Evolutionary conservation across 2,797 vertebrate genomes (phyloP), one percentile per base, ranked within the genome.

Genomic region (Bradypodion pumilum): DNA sequence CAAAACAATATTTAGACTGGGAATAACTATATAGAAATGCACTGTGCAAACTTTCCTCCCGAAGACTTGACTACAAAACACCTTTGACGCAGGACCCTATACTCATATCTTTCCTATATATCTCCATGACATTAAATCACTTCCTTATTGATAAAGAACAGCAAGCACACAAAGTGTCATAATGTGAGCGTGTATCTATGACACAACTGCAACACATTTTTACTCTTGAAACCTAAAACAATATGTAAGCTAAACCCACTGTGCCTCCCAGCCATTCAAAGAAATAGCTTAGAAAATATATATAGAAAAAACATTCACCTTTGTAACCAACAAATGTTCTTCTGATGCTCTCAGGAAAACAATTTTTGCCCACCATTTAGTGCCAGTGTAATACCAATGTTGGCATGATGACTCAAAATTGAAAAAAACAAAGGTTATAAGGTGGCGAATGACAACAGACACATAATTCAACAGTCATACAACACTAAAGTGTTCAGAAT

Each of bases 331-430:
- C 86, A 74, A 85, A 68, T 76, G 85, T 85, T 82, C 82, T 84
- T 75, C 84, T 32, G 90, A 88, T 78, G 90, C 90, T 79, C 90
- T 42, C 91, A 66, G 86, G 90, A n/a, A 65, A 70, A 86, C 85
- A 84, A 23, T 42, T 89, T 89, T 60, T 66, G 66, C 82, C 88
- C 88, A 63, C 63, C 88, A 52, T 81, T 25, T 81, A 79, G 63
- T 10, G 86, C 89, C 90, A 76, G 76, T 13, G 88, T 81, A 46
- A 44, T 66, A 80, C 60, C 86, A 75, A 63, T 37, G 86, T 16
- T 63, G 78, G 66, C 79, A 81, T 3, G 79, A 86, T 52, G 66
- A 85, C 85, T 85, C 81, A 37, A 62, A 82, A 63, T 81, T 56
- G 69, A 32, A 81, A 62, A 75, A 59, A 82, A 29, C 46, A 62